Conservation (phyloP, 1,140 invertebrate genomes). For the Magallana ariakensis region DNA sequence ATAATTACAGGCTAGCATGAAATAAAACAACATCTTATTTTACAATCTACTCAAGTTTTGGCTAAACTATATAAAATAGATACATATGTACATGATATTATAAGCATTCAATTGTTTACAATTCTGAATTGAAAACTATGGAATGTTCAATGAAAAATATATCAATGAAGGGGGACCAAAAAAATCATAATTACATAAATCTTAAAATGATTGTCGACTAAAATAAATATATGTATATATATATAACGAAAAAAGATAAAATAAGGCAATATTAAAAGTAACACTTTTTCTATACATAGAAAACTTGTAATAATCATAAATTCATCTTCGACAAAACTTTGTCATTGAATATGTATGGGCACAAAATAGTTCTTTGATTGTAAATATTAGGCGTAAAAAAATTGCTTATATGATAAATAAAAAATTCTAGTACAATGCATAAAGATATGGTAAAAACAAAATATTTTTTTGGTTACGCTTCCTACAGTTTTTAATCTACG, state of each 20-base stretch:
- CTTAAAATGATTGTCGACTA: slow-evolving; percentile 23
- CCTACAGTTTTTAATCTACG: not conserved
- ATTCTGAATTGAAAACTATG: slow-evolving; percentile 6
- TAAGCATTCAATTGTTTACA: slow-evolving; percentile 8
- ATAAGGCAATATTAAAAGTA: slow-evolving; percentile 23
- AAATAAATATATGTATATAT: slow-evolving; percentile 32
- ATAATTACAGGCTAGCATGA: slow-evolving; percentile 27
- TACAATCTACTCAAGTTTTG: not conserved
- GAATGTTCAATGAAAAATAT: slow-evolving; percentile 34
- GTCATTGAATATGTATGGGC: not conserved
- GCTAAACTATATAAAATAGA: not conserved
- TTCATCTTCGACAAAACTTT: not conserved
- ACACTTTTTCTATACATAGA: slow-evolving; percentile 21
- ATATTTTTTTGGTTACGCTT: too few species aligned
- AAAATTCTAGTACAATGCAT: not conserved
- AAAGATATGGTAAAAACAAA: not conserved
- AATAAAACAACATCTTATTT: slow-evolving; percentile 38
- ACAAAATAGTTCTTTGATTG: slow-evolving; percentile 14
- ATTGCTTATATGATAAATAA: slow-evolving; percentile 1
- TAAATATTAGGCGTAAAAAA: slow-evolving; percentile 3
- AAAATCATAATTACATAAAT: slow-evolving; percentile 36
- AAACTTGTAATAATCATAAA: not conserved
- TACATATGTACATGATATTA: slow-evolving; percentile 11
- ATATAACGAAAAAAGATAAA: slow-evolving; percentile 38
- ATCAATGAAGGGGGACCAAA: slow-evolving; percentile 8